phyloP scores from a whole-genome alignment of 2,888 invertebrate species.

The Yponomeuta plumbellus region DNA sequence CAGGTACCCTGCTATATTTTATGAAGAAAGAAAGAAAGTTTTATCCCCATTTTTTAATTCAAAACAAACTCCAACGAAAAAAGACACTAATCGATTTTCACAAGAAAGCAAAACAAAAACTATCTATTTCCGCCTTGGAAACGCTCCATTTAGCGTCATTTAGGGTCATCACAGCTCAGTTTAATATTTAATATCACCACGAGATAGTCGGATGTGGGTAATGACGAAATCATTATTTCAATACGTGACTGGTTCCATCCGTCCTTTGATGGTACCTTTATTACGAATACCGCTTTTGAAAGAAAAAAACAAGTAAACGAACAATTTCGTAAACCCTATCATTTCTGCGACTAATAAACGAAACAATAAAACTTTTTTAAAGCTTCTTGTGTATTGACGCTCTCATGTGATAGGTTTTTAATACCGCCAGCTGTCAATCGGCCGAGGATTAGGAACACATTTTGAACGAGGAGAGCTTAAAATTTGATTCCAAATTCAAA shows the following conservation, averaged over 20 bases:
- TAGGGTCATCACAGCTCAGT: slow-evolving; percentile 46
- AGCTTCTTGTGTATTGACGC: slow-evolving; percentile 4
- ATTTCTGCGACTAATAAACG: slow-evolving; percentile 6
- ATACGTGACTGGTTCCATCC: slow-evolving; percentile 64
- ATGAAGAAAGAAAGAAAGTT: too few relatives aligned
- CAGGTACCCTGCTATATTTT: too few relatives aligned
- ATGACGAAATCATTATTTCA: slow-evolving; percentile 49
- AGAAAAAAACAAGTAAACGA: slow-evolving; percentile 6
- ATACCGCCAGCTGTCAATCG: not conserved
- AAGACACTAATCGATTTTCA: not conserved
- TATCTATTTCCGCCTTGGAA: slow-evolving; percentile 57
- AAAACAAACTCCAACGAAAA: not conserved
- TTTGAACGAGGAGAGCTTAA: not conserved
- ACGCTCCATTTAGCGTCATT: slow-evolving; percentile 60
- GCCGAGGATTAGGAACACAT: not conserved
- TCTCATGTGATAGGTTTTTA: not conserved
- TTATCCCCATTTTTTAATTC: too few relatives aligned
- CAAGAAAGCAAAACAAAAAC: slow-evolving; percentile 29
- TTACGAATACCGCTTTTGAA: slow-evolving; percentile 22
- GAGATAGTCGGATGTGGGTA: slow-evolving; percentile 37
- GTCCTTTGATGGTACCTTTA: slow-evolving; percentile 51
- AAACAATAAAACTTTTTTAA: not conserved
- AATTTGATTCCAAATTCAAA: not conserved
- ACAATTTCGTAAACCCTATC: slow-evolving; percentile 1
- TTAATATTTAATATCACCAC: slow-evolving; percentile 61